Evolutionary conservation across 37 sponge, comb jelly and placozoan genomes (phyloP), one percentile per base, ranked within the genome.

Genomic region (Geodia barretti): DNA sequence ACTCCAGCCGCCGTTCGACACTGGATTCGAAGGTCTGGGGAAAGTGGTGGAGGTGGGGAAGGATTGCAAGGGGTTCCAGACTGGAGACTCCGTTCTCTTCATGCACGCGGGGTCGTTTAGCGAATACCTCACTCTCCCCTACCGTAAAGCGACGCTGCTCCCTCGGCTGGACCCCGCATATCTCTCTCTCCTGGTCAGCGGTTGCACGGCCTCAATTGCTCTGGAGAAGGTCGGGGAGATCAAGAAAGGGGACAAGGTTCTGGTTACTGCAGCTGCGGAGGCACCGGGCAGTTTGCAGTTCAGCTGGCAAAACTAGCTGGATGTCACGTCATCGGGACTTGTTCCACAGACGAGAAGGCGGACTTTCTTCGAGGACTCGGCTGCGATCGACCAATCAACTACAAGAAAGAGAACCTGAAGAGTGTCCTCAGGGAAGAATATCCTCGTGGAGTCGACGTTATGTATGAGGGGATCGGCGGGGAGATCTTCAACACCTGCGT

Each of bases 181-280:
- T 63, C 39, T 92, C 3, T 42, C 93, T 1, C 64, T 92, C 1
- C 26, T 88, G 32, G 82, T 88, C 3, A 92, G 93, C 54, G 93
- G 90, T 1, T 25, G 77, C 31, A 92, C 93, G 23, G 93, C 93
- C 4, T 84, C 89, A 8, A 80, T 92, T 41, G 73, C 78, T 41
- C 70, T 92, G 4, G 86, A 92, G 54, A 70, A 80, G n/a, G 19
- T 85, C 1, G 89, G 89, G 24, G 78, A 88, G 43, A 62, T 88
- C 19, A 63, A 83, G 62, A 23, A 61, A 38, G 86, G 84, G 3
- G 75, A 92, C 0, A 88, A 73, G 30, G 86, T 88, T 1, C 68
- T 92, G 40, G 89, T 92, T 19, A 88, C 89, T 33, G 93, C 93
- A 33, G 93, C 93, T n/a, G 93, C 93, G 93, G 93, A 37, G 93